Evolutionary conservation across 2,113 vertebrate species (phyloP), one percentile per base, ranked within the genome.

Genomic region (Pholis gunnellus): DNA sequence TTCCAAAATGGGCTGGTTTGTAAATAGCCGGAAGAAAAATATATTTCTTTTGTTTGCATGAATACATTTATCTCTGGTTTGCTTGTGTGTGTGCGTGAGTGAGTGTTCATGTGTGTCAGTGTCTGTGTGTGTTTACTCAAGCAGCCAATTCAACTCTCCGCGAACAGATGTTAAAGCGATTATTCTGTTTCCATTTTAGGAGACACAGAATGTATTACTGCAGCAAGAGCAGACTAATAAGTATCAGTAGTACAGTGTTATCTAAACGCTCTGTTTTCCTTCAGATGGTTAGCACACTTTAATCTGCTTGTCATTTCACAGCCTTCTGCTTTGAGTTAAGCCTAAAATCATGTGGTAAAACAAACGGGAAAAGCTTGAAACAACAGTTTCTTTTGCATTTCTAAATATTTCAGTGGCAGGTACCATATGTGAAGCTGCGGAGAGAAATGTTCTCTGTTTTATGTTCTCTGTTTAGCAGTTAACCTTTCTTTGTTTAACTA

Each of bases 11-110:
- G 44, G 63, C 61, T 77, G 81, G 60, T 87, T 88, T 85, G 70
- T 85, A 92, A 89, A 91, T 91, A 85, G 74, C 88, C 85, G 72
- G 82, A 82, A 90, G 88, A 89, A 81, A 77, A 86, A 89, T 79
- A 65, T 42, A 78, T 87, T 78, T 86, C 46, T 69, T 85, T 73
- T 84, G 65, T 82, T 83, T 92, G 84, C 86, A 89, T 91, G 85
- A 93, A 84, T 86, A 80, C 2, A 87, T 88, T 50, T 81, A 76
- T 87, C 72, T 73, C 18, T 56, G 38, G 29, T 78, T 74, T 74
- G 71, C 74, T 75, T 78, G n/a, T 67, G 75, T 81, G 68, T 70
- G 36, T 46, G 42, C 31, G 57, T 79, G 40, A 44, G 57, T 78
- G 82, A 63, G 67, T 86, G 64, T 92, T 63, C 50, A 69, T 86